Conservation (phyloP, 23 tunicate genomes). For the Ciona savignyi region DNA sequence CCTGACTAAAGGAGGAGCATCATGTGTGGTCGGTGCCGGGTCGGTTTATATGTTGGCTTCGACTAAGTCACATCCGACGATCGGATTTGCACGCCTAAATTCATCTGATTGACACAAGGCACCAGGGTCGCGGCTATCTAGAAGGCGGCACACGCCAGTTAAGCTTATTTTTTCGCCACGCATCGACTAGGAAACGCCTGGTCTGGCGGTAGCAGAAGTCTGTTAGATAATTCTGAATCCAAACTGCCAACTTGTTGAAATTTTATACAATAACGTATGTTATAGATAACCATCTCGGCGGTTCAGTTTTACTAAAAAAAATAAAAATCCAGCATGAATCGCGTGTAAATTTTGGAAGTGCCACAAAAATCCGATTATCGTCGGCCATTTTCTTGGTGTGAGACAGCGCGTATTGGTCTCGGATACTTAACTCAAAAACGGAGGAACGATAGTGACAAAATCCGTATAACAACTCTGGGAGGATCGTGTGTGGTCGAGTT, state of each 20-base stretch:
- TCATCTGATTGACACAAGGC: background rate
- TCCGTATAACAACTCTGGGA: background rate
- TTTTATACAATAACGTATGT: too few species aligned
- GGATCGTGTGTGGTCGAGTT: constrained; percentile 2
- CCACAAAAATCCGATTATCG: too few species aligned
- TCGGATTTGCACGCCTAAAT: background rate
- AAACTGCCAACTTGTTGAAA: too few species aligned
- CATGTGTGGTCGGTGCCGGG: background rate
- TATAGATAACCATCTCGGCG: too few species aligned
- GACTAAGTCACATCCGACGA: background rate
- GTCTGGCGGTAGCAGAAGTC: too few species aligned
- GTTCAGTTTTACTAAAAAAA: too few species aligned
- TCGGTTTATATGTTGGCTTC: background rate
- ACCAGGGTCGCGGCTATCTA: background rate
- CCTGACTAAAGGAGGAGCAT: background rate
- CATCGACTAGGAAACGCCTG: background rate
- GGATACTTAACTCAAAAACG: background rate
- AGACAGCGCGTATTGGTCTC: background rate
- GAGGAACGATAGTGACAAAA: background rate
- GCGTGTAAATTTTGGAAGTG: too few species aligned
- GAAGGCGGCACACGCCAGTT: background rate
- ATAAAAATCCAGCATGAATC: too few species aligned
- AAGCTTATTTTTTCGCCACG: background rate
- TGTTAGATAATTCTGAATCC: too few species aligned
- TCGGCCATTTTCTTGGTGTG: background rate